Conservation (phyloP, 2,797 vertebrate species). For the Mionectes olivaceus region DNA sequence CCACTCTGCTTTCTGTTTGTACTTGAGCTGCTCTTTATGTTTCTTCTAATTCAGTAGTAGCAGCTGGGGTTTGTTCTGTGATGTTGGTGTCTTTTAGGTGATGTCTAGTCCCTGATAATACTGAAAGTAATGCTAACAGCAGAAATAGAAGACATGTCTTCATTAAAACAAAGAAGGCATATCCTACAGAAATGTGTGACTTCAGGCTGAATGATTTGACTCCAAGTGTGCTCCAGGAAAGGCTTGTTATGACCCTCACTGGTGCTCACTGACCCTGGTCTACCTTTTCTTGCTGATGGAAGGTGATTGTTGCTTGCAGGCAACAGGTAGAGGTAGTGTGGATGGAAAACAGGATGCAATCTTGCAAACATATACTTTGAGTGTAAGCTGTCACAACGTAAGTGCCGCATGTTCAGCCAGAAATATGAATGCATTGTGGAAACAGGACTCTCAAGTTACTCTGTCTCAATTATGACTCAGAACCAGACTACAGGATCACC, state of each 20-base stretch:
- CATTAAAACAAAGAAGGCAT: neutral
- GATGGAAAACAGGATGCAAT: neutral
- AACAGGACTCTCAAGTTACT: neutral
- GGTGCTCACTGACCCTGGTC: neutral
- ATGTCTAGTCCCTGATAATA: too few relatives aligned
- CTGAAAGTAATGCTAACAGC: neutral
- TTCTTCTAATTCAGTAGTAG: neutral
- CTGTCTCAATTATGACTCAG: neutral
- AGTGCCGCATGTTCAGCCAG: neutral
- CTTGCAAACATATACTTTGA: neutral
- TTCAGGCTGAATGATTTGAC: neutral
- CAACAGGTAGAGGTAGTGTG: neutral
- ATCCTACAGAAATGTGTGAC: neutral
- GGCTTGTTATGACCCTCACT: fast-evolving
- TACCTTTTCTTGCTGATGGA: neutral
- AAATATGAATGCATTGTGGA: neutral
- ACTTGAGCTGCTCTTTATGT: neutral
- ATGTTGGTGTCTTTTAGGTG: neutral
- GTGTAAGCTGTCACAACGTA: fast-evolving
- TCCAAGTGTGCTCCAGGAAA: fast-evolving
- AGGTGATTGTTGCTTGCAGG: neutral
- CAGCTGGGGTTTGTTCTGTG: neutral
- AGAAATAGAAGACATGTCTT: neutral
- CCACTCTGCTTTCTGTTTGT: neutral
- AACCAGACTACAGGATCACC: neutral